These are phyloP conservation scores for Habroteleia sp. DNA, from an alignment of 2,888 invertebrate species.

Conservation along the genomic window DNA sequence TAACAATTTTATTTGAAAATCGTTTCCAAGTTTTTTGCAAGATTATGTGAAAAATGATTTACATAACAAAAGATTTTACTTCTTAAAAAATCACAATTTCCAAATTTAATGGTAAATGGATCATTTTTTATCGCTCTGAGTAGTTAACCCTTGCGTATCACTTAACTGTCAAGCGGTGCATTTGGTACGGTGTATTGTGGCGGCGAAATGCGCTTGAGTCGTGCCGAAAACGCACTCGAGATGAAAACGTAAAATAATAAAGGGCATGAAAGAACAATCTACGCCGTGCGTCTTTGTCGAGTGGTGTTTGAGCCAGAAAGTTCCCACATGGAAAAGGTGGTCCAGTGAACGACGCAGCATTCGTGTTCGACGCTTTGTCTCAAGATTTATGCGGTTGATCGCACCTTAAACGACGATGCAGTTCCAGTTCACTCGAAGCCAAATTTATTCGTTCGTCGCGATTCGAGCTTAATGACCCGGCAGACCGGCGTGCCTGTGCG, in stretches of 20 bases:
- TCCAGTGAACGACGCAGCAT: constrained; percentile 29
- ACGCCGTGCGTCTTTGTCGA: constrained; percentile 11
- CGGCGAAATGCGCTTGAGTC: constrained; percentile 30
- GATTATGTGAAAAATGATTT: too few relatives aligned
- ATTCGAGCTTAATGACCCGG: constrained; percentile 73
- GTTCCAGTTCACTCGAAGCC: constrained; percentile 53
- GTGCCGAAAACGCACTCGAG: constrained; percentile 34
- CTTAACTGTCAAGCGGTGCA: constrained; percentile 31
- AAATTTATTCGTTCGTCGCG: constrained; percentile 69
- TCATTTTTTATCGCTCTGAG: too few relatives aligned
- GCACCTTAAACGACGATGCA: constrained; percentile 64
- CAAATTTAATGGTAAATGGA: too few relatives aligned
- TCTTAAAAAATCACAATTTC: too few relatives aligned
- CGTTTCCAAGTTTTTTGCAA: too few relatives aligned
- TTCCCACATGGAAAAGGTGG: constrained; percentile 48
- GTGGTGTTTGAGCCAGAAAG: constrained; percentile 22
- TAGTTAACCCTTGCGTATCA: neutral
- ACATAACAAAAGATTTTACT: too few relatives aligned
- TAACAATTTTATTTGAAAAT: too few relatives aligned
- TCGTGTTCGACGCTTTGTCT: constrained; percentile 61
- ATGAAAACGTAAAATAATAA: constrained; percentile 37
- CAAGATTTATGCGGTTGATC: constrained; percentile 58
- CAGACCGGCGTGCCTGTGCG: constrained; percentile 46
- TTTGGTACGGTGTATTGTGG: constrained; percentile 11
- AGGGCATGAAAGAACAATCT: constrained; percentile 17